Evolutionary conservation across 2,797 vertebrate genomes (phyloP).

Genomic region (Threskiornis aethiopicus): DNA sequence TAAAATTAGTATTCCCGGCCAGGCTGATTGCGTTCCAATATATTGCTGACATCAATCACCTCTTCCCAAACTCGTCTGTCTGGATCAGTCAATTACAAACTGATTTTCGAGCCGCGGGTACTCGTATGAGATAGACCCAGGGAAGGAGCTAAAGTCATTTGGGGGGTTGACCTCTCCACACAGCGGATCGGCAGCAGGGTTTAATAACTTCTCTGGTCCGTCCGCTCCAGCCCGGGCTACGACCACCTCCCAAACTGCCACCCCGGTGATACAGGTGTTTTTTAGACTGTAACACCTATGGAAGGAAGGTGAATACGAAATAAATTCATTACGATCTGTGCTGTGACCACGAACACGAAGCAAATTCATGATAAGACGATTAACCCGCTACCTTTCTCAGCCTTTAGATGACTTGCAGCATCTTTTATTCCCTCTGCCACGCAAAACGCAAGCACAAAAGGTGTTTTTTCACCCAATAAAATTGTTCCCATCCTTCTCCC

Average conservation of each 20-base stretch:
- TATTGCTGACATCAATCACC: constrained; percentile 78
- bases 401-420: background rate
- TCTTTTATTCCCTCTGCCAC: constrained; percentile 4
- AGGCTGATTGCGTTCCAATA: constrained; percentile 65
- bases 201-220: constrained; percentile 55
- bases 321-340: constrained; percentile 30
- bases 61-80: constrained; percentile 72
- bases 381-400: constrained; percentile 32
- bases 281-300: constrained; percentile 21
- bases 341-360: constrained; percentile 34
- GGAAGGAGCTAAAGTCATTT: constrained; percentile 70
- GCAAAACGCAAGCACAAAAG: background rate
- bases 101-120: constrained; percentile 62
- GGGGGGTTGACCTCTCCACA: constrained; percentile 61
- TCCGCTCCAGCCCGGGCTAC: constrained; percentile 15
- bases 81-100: constrained; percentile 76
- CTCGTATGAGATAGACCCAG: constrained; percentile 58
- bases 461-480: background rate
- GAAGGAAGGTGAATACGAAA: constrained; percentile 52
- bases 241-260: background rate
- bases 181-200: background rate
- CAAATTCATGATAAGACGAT: constrained; percentile 44
- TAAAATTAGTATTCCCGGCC: constrained; percentile 63
- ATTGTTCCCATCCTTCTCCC: background rate
- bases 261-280: constrained; percentile 24